Evolutionary conservation across 2,888 invertebrate genomes (phyloP).

Genomic region (Amorpha juglandis): DNA sequence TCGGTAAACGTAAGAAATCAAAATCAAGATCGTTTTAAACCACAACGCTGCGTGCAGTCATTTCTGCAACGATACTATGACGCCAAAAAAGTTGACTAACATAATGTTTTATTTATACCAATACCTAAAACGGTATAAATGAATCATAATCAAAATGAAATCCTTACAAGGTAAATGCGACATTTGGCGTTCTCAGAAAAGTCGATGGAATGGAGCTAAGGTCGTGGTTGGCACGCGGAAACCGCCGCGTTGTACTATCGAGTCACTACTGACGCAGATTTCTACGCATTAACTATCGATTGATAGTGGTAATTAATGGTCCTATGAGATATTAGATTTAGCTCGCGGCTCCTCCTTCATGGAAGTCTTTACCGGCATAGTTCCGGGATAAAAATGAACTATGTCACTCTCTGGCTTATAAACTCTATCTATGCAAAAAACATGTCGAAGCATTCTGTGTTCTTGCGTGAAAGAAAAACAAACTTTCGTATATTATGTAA

Average conservation of each 20-base stretch:
- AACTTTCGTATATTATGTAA: no score
- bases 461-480: no score
- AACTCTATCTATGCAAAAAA: no score
- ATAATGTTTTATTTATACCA: not conserved
- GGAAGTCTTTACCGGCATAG: no score
- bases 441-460: no score
- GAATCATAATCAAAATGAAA: conserved; percentile 16
- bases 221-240: conserved; percentile 24
- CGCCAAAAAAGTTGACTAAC: not conserved
- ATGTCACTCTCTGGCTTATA: no score
- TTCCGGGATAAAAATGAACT: no score
- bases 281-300: not conserved
- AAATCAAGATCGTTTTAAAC: no score
- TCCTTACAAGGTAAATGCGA: conserved; percentile 20
- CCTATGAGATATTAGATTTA: not conserved
- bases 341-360: no score
- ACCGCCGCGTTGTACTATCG: not conserved
- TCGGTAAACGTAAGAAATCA: no score
- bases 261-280: not conserved
- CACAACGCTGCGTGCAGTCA: no score
- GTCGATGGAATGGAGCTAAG: not conserved
- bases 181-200: conserved; percentile 26
- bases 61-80: no score
- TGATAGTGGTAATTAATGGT: not conserved
- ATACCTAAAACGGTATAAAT: conserved; percentile 1